A percentile compares a stretch with the other conserved stretches of the same genome.
phyloP scores from a whole-genome alignment of 2,797 vertebrate genomes.

The Micrastur ruficollis region DNA sequence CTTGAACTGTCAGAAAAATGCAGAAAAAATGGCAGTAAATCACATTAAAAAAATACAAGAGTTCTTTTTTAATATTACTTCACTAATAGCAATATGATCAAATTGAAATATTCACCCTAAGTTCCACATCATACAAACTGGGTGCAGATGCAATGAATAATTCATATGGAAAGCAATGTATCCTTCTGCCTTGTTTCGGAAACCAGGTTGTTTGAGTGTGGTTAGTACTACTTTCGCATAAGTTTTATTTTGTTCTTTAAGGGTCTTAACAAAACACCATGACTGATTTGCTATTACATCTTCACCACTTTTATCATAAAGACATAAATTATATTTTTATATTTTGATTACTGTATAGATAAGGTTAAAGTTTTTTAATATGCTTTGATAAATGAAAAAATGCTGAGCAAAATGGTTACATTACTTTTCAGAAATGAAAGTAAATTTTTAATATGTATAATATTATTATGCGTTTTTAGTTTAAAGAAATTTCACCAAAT shows the following conservation, averaged over 20 bases:
- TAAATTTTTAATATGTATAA: background rate
- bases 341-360: background rate
- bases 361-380: background rate
- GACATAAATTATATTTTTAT: background rate
- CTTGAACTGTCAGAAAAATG: background rate
- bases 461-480: background rate
- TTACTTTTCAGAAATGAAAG: background rate
- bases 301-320: background rate
- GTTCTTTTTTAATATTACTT: background rate
- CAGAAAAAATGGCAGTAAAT: background rate
- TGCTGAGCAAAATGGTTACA: background rate
- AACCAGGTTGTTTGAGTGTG: background rate
- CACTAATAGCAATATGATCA: background rate
- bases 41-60: background rate
- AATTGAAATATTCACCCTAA: background rate
- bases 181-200: background rate
- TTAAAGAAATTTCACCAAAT: background rate
- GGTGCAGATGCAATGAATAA: background rate
- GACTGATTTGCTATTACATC: background rate
- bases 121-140: background rate
- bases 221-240: background rate
- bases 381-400: background rate
- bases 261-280: fast-evolving
- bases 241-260: background rate
- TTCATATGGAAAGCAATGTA: background rate